A percentile compares a stretch with the other conserved stretches of the same genome.
Evolutionary conservation across 2,113 vertebrate species (phyloP).

Genomic region (Formicarius rufipectus): DNA sequence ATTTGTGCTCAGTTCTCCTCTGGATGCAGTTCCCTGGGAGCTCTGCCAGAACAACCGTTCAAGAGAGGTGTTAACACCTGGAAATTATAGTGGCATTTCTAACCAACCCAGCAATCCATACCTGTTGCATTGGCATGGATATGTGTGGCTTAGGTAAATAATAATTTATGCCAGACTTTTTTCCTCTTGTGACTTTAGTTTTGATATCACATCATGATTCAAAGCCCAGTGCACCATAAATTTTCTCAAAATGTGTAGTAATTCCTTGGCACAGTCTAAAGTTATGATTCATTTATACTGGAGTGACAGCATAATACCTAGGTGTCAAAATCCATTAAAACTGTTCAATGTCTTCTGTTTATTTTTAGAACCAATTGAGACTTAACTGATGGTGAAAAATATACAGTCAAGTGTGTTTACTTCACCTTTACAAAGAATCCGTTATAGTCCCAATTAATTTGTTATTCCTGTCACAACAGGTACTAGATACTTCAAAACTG

Average conservation of each 20-base stretch:
- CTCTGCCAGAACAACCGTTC: not conserved
- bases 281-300: slow-evolving; percentile 99
- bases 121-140: slow-evolving; percentile 50
- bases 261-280: slow-evolving; percentile 95
- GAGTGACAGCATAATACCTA: slow-evolving; percentile 99
- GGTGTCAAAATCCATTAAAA: slow-evolving; percentile 99
- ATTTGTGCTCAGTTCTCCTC: not conserved
- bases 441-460: slow-evolving; percentile 99
- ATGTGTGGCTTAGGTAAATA: slow-evolving; percentile 56
- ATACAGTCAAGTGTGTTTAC: slow-evolving; percentile 99
- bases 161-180: slow-evolving; percentile 91
- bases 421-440: slow-evolving; percentile 99
- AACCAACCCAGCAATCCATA: slow-evolving; percentile 49
- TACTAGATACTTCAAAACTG: slow-evolving; percentile 96
- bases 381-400: slow-evolving; percentile 99
- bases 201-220: slow-evolving; percentile 97
- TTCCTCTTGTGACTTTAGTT: slow-evolving; percentile 84
- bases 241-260: slow-evolving; percentile 98
- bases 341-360: slow-evolving; percentile 99
- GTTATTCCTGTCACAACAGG: slow-evolving; percentile 99
- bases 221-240: slow-evolving; percentile 90
- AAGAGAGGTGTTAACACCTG: not conserved
- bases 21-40: not conserved
- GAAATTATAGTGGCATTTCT: slow-evolving; percentile 52
- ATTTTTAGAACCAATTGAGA: slow-evolving; percentile 99